Conservation (phyloP, 37 sponge, comb jelly and placozoan species). For the Oscarella lobularis region DNA sequence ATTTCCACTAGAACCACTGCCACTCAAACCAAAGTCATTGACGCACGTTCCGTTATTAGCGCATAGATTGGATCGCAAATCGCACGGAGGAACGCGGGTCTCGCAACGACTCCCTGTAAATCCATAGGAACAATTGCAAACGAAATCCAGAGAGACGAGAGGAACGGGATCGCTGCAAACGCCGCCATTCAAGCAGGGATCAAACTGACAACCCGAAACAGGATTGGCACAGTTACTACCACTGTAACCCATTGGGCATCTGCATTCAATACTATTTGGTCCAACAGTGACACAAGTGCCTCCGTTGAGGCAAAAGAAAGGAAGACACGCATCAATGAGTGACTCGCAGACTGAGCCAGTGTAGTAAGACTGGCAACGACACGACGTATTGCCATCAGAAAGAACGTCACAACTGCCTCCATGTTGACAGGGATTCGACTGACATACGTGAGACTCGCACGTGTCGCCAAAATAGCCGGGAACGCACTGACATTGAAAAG, state of each 20-base stretch:
- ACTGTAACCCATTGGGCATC: neutral
- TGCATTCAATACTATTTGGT: neutral
- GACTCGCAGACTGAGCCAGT: neutral
- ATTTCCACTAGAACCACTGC: neutral
- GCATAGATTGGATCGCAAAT: too few species aligned
- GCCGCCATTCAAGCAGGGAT: too few species aligned
- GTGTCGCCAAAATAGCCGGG: neutral
- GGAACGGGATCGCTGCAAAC: too few species aligned
- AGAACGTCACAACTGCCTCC: neutral
- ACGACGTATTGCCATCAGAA: neutral
- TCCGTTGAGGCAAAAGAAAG: neutral
- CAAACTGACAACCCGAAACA: too few species aligned
- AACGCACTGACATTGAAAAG: neutral
- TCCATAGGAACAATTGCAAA: neutral
- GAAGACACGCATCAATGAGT: neutral
- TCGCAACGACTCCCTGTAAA: neutral
- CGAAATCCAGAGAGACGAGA: too few species aligned
- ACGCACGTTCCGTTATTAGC: too few species aligned
- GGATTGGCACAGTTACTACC: neutral
- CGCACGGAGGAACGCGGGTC: too few species aligned
- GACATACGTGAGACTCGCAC: neutral
- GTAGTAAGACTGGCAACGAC: neutral
- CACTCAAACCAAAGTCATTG: neutral
- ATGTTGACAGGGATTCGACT: neutral
- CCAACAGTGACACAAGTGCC: neutral